These are phyloP conservation scores for Synergus itoensis DNA, from an alignment of 2,888 invertebrate species.

Conservation along the genomic window DNA sequence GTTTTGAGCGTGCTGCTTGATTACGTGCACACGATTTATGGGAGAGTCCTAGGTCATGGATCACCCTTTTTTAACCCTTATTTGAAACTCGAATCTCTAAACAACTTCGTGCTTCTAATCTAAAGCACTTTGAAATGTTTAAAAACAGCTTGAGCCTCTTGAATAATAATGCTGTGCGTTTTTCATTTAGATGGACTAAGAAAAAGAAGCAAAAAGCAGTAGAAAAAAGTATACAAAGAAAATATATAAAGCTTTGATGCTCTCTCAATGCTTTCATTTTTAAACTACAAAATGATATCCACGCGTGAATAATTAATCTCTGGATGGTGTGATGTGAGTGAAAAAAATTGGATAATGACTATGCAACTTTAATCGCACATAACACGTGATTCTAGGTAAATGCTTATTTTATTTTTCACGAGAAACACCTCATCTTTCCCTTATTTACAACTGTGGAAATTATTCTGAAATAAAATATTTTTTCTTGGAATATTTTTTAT, in stretches of 20 bases:
- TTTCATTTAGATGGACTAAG: not conserved
- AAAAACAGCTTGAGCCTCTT: not conserved
- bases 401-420: not conserved
- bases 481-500: too few relatives aligned
- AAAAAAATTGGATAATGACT: not conserved
- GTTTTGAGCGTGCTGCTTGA: slow-evolving; percentile 53
- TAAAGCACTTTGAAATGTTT: not conserved
- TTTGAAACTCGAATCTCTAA: slow-evolving; percentile 7
- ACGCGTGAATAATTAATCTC: not conserved
- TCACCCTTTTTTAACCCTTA: not conserved
- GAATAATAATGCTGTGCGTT: not conserved
- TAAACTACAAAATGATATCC: not conserved
- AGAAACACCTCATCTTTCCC: not conserved
- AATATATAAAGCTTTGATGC: too few relatives aligned
- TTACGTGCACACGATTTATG: slow-evolving; percentile 47
- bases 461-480: too few relatives aligned
- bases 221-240: not conserved
- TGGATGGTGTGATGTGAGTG: not conserved
- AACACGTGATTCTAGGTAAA: not conserved
- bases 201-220: not conserved
- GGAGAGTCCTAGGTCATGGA: slow-evolving; percentile 11
- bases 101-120: slow-evolving; percentile 18
- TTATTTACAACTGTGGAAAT: not conserved
- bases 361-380: not conserved
- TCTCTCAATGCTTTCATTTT: too few relatives aligned